phyloP scores from a whole-genome alignment of 2,888 invertebrate genomes.

The Drosophila putrida region DNA sequence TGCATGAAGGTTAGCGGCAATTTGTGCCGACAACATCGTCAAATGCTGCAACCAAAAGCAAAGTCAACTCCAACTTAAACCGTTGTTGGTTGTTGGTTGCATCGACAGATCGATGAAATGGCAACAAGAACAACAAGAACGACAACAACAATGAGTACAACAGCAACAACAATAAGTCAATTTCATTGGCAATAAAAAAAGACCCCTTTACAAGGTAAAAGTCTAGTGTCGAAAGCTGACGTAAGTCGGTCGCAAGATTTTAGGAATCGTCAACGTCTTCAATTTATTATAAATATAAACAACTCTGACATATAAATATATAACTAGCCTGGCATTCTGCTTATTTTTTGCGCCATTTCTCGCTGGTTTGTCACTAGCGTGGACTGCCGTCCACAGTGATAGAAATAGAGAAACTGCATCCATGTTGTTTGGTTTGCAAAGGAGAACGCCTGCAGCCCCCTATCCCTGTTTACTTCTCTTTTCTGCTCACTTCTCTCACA shows the following conservation, averaged over 20 bases:
- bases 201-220: no score
- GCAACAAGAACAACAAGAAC: conserved; percentile 45
- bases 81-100: conserved; percentile 53
- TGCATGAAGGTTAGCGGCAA: conserved; percentile 78
- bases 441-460: conserved; percentile 3
- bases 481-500: background rate
- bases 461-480: background rate
- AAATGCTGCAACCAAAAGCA: conserved; percentile 55
- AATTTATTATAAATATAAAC: no score
- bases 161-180: conserved; percentile 75
- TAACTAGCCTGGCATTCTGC: no score
- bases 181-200: conserved; percentile 74
- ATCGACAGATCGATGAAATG: conserved; percentile 65
- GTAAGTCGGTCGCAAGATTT: no score
- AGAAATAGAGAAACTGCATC: conserved; percentile 66
- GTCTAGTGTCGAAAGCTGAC: no score
- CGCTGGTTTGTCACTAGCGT: no score
- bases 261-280: no score
- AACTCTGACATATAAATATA: no score
- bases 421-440: conserved; percentile 24
- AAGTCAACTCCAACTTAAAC: conserved; percentile 49
- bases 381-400: conserved; percentile 21
- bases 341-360: no score
- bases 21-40: conserved; percentile 74
- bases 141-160: conserved; percentile 25